phyloP scores from a whole-genome alignment of 2,113 vertebrate species.

The Rhabdornis inornatus region DNA sequence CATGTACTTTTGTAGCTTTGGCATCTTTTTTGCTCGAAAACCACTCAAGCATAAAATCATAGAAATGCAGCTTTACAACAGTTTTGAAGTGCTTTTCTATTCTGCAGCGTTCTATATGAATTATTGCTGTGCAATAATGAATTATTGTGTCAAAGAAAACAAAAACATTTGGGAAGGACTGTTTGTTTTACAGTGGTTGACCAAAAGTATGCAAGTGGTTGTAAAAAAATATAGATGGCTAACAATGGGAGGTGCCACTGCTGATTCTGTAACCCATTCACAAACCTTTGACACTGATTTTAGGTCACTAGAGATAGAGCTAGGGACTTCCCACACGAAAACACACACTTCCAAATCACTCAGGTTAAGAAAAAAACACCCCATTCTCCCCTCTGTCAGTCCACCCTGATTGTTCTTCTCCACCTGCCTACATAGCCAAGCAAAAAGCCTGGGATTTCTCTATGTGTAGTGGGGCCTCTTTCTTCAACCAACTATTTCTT shows the following conservation, averaged over 20 bases:
- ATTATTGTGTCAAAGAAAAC: conserved; percentile 74
- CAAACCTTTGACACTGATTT: conserved; percentile 66
- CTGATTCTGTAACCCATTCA: conserved; percentile 73
- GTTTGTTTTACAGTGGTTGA: conserved; percentile 85
- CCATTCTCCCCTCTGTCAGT: background rate
- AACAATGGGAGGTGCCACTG: conserved; percentile 74
- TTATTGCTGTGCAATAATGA: conserved; percentile 66
- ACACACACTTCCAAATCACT: background rate
- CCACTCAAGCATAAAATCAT: conserved; percentile 58
- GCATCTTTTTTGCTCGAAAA: conserved; percentile 48
- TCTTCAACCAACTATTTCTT: background rate
- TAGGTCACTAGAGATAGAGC: conserved; percentile 26
- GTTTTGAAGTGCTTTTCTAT: conserved; percentile 62
- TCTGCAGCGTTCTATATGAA: conserved; percentile 72
- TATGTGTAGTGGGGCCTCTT: background rate
- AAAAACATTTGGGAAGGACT: conserved; percentile 82
- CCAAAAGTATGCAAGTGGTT: conserved; percentile 82
- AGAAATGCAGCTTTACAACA: conserved; percentile 51
- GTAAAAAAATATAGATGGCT: conserved; percentile 78
- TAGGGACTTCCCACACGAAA: conserved; percentile 30
- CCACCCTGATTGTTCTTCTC: background rate
- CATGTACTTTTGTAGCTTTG: background rate
- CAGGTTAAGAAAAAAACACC: background rate
- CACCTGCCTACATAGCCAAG: background rate
- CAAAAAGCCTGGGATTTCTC: background rate